phyloP scores from a whole-genome alignment of 2,113 vertebrate genomes.

The Urocolius indicus region DNA sequence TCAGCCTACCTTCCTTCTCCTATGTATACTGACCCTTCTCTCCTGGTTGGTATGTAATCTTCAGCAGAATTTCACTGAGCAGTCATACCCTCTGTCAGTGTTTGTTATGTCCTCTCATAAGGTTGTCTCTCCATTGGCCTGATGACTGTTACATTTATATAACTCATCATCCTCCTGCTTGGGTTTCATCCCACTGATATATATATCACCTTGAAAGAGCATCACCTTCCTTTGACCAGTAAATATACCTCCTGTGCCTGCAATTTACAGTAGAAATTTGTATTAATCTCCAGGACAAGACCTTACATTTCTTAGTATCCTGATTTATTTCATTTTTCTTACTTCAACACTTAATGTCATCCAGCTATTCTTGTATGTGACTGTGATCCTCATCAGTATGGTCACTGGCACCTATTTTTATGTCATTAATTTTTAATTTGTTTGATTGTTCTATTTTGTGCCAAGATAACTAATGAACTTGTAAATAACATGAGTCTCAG shows the following conservation, averaged over 20 bases:
- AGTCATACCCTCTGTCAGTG: background rate
- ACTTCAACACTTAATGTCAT: background rate
- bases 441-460: conserved; percentile 1
- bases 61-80: background rate
- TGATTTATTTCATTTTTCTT: background rate
- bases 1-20: background rate
- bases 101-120: background rate
- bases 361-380: background rate
- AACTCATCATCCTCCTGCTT: background rate
- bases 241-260: background rate
- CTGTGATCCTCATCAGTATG: background rate
- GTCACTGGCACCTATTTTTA: background rate
- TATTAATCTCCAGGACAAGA: background rate
- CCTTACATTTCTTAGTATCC: background rate
- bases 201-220: background rate
- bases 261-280: background rate
- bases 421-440: conserved; percentile 29
- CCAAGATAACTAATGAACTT: conserved; percentile 28
- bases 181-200: background rate
- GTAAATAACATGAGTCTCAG: background rate
- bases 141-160: background rate
- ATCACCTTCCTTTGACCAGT: background rate
- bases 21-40: background rate
- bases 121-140: background rate
- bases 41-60: background rate